phyloP scores from a whole-genome alignment of 2,113 vertebrate genomes.

The Pipa parva region DNA sequence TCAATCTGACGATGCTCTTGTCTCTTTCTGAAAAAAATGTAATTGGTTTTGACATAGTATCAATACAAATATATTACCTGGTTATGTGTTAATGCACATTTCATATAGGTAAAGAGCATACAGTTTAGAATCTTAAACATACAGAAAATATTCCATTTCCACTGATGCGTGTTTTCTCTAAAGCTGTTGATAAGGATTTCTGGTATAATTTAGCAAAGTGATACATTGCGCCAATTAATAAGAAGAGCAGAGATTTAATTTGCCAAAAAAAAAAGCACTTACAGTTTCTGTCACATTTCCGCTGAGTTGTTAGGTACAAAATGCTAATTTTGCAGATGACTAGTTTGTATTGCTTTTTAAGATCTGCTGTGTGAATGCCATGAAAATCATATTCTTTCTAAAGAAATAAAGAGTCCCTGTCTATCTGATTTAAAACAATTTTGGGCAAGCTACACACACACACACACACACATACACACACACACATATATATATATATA shows the following conservation, averaged over 20 bases:
- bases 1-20: neutral
- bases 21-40: neutral
- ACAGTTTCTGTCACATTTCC: conserved; percentile 27
- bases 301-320: conserved; percentile 27
- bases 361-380: conserved; percentile 15
- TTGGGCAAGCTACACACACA: no score
- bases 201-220: conserved; percentile 24
- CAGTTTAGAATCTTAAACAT: neutral
- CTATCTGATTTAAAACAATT: neutral
- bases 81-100: neutral
- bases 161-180: neutral
- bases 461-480: no score
- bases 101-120: neutral
- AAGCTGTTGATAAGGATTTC: conserved; percentile 29
- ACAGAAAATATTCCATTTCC: conserved; percentile 1
- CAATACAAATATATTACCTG: no score
- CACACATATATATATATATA: no score
- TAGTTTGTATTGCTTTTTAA: conserved; percentile 17
- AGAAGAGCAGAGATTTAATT: conserved; percentile 27
- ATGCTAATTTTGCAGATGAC: conserved; percentile 33
- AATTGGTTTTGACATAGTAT: neutral
- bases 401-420: neutral
- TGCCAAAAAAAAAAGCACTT: conserved; percentile 29
- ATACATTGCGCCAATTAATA: conserved; percentile 34
- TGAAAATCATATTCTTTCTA: conserved; percentile 11